Evolutionary conservation across 2,113 vertebrate species (phyloP).

Genomic region (Thamnaconus septentrionalis): DNA sequence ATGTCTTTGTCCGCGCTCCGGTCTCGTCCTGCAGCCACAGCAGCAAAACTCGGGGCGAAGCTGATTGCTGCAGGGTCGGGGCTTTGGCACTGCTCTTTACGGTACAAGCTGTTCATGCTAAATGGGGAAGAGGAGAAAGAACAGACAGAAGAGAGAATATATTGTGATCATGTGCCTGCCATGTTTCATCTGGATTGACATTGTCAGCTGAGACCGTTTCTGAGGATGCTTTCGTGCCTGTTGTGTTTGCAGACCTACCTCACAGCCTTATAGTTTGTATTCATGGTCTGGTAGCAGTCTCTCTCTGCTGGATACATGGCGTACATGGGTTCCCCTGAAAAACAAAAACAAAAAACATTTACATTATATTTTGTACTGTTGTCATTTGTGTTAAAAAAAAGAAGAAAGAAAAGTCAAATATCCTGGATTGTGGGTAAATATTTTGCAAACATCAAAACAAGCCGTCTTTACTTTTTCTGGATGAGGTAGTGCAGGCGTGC

Average conservation of each 20-base stretch:
- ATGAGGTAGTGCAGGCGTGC: conserved; percentile 77
- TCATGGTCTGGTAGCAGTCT: conserved; percentile 70
- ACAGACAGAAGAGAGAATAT: not conserved
- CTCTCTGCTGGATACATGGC: conserved; percentile 62
- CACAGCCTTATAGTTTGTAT: conserved; percentile 65
- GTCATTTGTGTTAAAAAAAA: too few species aligned
- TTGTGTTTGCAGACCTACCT: conserved; percentile 55
- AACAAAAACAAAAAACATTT: not conserved
- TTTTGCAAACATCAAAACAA: not conserved
- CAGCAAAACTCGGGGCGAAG: conserved; percentile 81
- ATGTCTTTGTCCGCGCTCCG: conserved; percentile 82
- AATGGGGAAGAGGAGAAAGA: conserved; percentile 2
- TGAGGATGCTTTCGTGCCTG: too few species aligned
- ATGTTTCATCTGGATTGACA: too few species aligned
- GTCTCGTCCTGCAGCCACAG: conserved; percentile 79
- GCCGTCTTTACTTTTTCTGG: conserved; percentile 76
- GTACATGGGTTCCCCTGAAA: conserved; percentile 72
- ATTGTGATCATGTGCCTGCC: too few species aligned
- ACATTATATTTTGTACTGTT: too few species aligned
- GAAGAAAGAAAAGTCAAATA: not conserved
- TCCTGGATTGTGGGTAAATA: not conserved
- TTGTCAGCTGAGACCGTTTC: too few species aligned
- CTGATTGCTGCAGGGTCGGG: conserved; percentile 54
- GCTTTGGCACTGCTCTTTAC: conserved; percentile 71
- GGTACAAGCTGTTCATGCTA: conserved; percentile 68